Conservation (phyloP, 2,888 invertebrate genomes). For the Crossocerus cetratus region DNA sequence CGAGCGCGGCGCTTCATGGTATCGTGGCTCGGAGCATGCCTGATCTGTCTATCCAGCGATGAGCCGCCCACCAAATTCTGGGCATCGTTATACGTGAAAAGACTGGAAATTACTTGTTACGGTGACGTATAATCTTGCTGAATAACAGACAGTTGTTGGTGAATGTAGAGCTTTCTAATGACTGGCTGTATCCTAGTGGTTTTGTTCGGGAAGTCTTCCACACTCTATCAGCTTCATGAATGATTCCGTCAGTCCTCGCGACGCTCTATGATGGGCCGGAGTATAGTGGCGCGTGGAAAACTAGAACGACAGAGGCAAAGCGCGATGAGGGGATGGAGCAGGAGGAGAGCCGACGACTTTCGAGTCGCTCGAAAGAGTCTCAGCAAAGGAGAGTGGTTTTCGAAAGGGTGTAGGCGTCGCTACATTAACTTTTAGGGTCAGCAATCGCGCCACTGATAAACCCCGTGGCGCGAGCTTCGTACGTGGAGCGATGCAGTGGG, state of each 20-base stretch:
- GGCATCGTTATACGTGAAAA: too few relatives aligned
- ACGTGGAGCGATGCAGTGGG: conserved; percentile 8
- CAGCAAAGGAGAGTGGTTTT: background rate
- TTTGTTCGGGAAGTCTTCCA: background rate
- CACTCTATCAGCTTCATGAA: conserved; percentile 2
- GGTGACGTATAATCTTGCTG: too few relatives aligned
- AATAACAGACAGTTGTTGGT: too few relatives aligned
- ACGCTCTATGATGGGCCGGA: too few relatives aligned
- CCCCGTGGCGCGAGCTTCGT: conserved; percentile 14
- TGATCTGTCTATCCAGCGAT: too few relatives aligned
- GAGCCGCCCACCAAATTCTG: too few relatives aligned
- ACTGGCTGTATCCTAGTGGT: background rate
- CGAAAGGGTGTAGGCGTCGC: conserved; percentile 17
- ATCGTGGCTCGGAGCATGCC: too few relatives aligned
- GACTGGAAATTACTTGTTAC: too few relatives aligned
- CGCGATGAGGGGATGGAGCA: background rate
- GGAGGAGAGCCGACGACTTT: too few relatives aligned
- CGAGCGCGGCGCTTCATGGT: too few relatives aligned
- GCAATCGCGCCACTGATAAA: conserved; percentile 29
- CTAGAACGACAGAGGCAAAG: conserved; percentile 1
- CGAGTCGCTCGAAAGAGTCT: conserved; percentile 9
- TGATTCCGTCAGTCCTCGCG: background rate
- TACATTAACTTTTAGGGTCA: conserved; percentile 33
- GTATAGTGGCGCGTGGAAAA: background rate
- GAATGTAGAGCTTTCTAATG: too few relatives aligned